Evolutionary conservation across 2,797 vertebrate genomes (phyloP), one percentile per base, ranked within the genome.

Genomic region (Pelodytes ibericus): DNA sequence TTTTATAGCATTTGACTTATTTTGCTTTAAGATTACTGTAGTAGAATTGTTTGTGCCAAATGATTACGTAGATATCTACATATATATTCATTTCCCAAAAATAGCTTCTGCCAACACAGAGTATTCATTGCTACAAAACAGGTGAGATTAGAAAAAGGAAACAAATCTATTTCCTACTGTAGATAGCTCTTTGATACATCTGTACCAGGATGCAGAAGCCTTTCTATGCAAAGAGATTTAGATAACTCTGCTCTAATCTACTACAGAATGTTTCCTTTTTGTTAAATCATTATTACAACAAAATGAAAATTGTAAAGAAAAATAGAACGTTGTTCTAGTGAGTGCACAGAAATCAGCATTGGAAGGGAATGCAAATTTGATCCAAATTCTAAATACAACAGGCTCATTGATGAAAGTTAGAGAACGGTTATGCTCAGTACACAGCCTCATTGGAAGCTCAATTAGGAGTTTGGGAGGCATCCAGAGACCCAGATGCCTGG

Each of bases 301-400:
- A 39, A 9, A 18, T 39, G 36, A 39, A 39, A 39, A 39, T 8
- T 1, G 36, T 1, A 20, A 4, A 0, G 25, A 6, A 75, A 63
- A 70, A 63, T 4, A 9, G 31, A 62, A 41, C 58, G 8, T 16
- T 56, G 25, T 30, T 47, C 62, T 75, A 61, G 15, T 36, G 7
- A 25, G 18, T 39, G 30, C n/a, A 36, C 18, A 9, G 15, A 60
- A 60, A 60, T 24, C 29, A 60, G 18, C 24, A 30, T 25, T 30
- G 47, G 51, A 71, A 64, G 60, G n/a, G 59, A 64, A 53, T 29
- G 66, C 58, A 70, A 51, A 76, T 76, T 63, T 56, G 47, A 76
- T 76, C 74, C 74, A 76, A 61, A 70, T 76, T 69, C 49, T 57
- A 63, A 71, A 61, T 41, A 71, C 66, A 77, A 77, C 31, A 44